Evolutionary conservation across 2,888 invertebrate species (phyloP).

Genomic region (Ischnura elegans): DNA sequence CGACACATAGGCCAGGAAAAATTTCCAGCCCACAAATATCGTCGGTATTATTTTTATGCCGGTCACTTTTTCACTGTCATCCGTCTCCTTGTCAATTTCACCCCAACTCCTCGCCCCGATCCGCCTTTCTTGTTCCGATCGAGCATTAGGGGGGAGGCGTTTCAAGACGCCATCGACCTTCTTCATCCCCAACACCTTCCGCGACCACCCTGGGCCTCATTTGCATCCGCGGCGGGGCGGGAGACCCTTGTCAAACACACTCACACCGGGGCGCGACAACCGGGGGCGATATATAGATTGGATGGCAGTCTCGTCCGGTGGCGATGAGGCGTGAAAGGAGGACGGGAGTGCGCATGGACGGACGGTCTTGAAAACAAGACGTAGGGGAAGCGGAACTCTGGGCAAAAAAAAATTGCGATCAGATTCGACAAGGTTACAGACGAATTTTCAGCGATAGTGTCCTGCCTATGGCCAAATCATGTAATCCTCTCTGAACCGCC

Average conservation of each 20-base stretch:
- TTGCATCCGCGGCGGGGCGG: neutral
- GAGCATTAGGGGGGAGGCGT: neutral
- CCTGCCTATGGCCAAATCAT: neutral
- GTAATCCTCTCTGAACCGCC: too few relatives aligned
- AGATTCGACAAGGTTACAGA: neutral
- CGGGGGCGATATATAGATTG: constrained; percentile 22
- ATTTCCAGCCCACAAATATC: too few relatives aligned
- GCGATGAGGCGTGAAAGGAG: neutral
- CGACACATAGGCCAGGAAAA: too few relatives aligned
- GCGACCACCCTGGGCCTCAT: neutral
- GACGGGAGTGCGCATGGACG: neutral
- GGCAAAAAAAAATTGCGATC: neutral
- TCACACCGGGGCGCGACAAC: neutral
- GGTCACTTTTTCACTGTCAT: neutral
- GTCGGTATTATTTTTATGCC: too few relatives aligned
- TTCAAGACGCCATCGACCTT: neutral
- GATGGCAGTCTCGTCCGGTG: neutral
- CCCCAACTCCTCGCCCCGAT: neutral
- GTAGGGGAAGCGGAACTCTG: neutral
- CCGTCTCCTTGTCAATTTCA: neutral
- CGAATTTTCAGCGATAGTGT: neutral
- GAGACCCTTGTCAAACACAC: neutral
- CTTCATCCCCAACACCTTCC: neutral
- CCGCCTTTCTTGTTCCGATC: constrained; percentile 3
- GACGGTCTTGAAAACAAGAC: neutral